Base-by-base conservation (phyloP, 2,113 vertebrate genomes). In the Orycteropus afer region DNA sequence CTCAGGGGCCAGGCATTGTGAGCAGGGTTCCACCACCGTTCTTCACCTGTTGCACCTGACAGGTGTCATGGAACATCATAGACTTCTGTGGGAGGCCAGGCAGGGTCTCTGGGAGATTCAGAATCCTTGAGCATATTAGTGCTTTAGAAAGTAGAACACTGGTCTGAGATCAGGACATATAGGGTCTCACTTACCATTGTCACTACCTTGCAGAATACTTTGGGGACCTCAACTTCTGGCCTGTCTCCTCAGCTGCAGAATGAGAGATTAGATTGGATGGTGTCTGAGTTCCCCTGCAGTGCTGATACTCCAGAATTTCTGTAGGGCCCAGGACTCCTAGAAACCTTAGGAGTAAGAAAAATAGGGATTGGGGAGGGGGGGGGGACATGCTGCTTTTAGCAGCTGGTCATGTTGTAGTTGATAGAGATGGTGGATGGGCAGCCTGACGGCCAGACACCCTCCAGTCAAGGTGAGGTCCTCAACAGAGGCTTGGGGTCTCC, bases 101-200 rank as follows among this genome's bases (percentile, higher is more conserved):
- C 1, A 13, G 25, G 2, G 42, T 4, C n/a, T 89, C 81, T 42
- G 51, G 47, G 61, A 42, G 51, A 71, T 47, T 63, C 90, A 11
- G 65, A 40, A 45, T 49, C 63, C 20, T 51, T 13, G 11, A 37
- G 37, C n/a, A 22, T 47, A 47, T 49, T 34, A 20, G 11, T 49
- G 63, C 57, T 65, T 87, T 45, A 13, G 63, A 76, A 74, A 83
- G 23, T 23, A 49, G 29, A 73, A 29, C 49, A 14, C 65, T 15
- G 37, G 45, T 37, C 18, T 37, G 40, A 34, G 45, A 12, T 59
- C 45, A 23, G 40, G 22, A 42, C 29, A 27, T 0, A 0, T 3
- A 40, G 37, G 25, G 1, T 51, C 69, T 32, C 34, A 1, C 40
- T 91, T 0, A 1, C 34, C 47, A 47, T 77, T 42, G 37, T 42